Evolutionary conservation across 1,140 invertebrate genomes (phyloP), one percentile per base, ranked within the genome.

Genomic region (Drosophila quadrilineata): DNA sequence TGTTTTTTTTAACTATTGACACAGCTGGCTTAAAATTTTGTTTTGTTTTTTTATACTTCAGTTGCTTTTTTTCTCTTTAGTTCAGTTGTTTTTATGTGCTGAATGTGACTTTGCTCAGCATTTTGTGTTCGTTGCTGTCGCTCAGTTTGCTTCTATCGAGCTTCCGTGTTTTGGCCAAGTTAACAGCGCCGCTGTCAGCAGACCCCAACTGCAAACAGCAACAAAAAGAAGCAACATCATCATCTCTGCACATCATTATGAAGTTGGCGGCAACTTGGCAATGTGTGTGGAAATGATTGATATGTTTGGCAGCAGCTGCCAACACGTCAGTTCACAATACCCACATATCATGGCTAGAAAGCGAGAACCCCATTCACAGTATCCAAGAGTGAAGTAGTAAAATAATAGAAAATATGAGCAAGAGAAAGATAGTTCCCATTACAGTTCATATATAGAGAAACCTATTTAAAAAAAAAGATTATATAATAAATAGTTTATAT

Each of bases 261-360:
- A 53, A 60, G 70, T 29, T 68, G 66, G 41, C 54, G 56, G 59
- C 58, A 43, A 16, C 50, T 41, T 54, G 56, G 59, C 58, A 43
- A 16, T 46, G 48, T 62, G 21, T 46, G 54, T 21, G 33, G 36
- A 41, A 49, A 46, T 62, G 64, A 74, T 69, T 77, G 74, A 77
- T 75, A 65, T 69, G 75, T 69, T 60, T 79, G 75, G 64, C 75
- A 77, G 74, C 75, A 50, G 62, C 54, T 79, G 75, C 62, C 75
- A 74, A 31, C 59, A 31, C 52, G 60, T 29, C 45, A 21, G 10
- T 35, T 56, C 9, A 1, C 2, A 70, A 36, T 64, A 69, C 64
- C 57, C 68, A 73, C 52, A 59, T 40, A 29, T 59, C 49, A 60
- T 6, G 8, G 9, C 19, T 5, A n/a, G n/a, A n/a, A n/a, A n/a